Percentiles rank a stretch among this genome's conserved stretches.
Evolutionary conservation across 1,140 invertebrate species (phyloP).

Genomic region (Drosophila pectinifera): DNA sequence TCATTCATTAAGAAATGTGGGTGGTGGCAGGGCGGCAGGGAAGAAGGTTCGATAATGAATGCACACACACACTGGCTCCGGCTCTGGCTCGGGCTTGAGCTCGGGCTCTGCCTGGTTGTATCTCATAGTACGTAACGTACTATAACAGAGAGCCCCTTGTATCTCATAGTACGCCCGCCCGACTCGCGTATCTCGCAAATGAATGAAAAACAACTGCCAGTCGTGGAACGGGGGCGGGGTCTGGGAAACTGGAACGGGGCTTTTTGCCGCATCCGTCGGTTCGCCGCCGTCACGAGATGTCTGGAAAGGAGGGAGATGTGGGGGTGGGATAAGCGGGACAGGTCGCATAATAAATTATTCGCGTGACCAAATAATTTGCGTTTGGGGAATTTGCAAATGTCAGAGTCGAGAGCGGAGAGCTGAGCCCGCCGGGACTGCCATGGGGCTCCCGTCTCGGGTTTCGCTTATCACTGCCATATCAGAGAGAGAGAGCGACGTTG

Average conservation of each 20-base stretch:
- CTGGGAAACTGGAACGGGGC: conserved; percentile 37
- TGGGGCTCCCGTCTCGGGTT: conserved; percentile 8
- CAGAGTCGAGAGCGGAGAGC: conserved; percentile 12
- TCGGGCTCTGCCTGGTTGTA: conserved; percentile 31
- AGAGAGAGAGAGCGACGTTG: not conserved
- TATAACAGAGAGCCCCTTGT: conserved; percentile 39
- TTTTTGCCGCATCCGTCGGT: conserved; percentile 62
- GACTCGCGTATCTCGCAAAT: conserved; percentile 54
- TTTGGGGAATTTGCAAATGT: conserved; percentile 61
- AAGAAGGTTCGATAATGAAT: conserved; percentile 68
- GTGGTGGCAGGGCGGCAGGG: conserved; percentile 21
- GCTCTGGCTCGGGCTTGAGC: conserved; percentile 15
- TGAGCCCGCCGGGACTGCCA: conserved; percentile 7
- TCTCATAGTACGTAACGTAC: conserved; percentile 61
- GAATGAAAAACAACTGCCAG: conserved; percentile 65
- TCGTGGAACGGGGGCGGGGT: conserved; percentile 9
- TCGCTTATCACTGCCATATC: conserved; percentile 41
- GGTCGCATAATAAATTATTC: conserved; percentile 82
- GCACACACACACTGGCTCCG: conserved; percentile 47
- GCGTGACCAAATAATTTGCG: conserved; percentile 82
- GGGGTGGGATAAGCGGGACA: conserved; percentile 34
- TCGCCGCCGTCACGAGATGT: conserved; percentile 67
- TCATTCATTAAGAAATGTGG: conserved; percentile 81
- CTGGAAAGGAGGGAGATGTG: not conserved
- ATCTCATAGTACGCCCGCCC: conserved; percentile 58